phyloP scores from a whole-genome alignment of 2,797 vertebrate species.

The Mionectes olivaceus region DNA sequence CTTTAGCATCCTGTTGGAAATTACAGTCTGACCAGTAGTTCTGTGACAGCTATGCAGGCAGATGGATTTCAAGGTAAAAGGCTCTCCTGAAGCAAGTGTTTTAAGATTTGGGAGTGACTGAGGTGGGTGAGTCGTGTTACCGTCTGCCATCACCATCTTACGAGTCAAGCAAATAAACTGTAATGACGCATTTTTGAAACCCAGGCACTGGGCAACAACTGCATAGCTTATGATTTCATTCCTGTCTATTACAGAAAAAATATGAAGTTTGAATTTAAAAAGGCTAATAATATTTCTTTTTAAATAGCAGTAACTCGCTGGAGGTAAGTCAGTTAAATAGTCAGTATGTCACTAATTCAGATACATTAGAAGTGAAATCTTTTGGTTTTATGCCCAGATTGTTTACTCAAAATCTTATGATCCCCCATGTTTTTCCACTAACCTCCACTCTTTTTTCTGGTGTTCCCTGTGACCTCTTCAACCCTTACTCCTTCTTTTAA shows the following conservation, averaged over 20 bases:
- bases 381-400: neutral
- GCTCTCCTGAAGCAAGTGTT: neutral
- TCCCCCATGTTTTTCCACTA: neutral
- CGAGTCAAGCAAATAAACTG: conserved; percentile 37
- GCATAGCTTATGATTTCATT: neutral
- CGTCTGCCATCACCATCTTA: neutral
- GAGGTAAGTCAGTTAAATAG: neutral
- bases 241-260: neutral
- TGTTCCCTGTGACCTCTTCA: neutral
- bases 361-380: neutral
- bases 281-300: neutral
- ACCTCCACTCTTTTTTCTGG: neutral
- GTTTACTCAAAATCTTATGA: neutral
- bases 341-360: neutral
- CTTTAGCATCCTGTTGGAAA: neutral
- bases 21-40: neutral
- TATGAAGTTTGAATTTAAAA: neutral
- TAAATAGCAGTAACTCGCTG: neutral
- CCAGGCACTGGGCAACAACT: neutral
- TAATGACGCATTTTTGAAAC: conserved; percentile 16
- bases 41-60: neutral
- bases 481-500: neutral
- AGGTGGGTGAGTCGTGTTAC: neutral
- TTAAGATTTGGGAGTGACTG: conserved; percentile 26
- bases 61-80: neutral